phyloP scores from a whole-genome alignment of 2,888 invertebrate genomes.

The Zygothrica quintamaculata region DNA sequence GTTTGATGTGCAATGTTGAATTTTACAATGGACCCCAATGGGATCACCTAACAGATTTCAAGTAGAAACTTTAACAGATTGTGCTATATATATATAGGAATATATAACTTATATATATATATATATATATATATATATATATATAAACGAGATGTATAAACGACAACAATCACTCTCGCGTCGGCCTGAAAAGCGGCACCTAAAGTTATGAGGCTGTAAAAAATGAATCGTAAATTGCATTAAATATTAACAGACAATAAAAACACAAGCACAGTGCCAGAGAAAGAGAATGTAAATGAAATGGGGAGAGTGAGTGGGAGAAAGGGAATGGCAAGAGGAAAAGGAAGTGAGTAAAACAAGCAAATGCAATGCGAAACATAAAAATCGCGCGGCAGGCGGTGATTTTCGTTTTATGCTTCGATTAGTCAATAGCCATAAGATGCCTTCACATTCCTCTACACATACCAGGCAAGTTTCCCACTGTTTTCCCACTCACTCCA shows the following conservation, averaged over 20 bases:
- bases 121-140: too few species aligned
- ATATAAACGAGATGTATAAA: too few species aligned
- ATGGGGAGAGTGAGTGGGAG: not conserved
- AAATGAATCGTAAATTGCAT: constrained; percentile 79
- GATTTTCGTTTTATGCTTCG: constrained; percentile 76
- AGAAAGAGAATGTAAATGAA: not conserved
- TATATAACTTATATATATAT: not conserved
- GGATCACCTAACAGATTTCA: too few species aligned
- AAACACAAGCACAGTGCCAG: constrained; percentile 30
- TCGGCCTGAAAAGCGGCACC: constrained; percentile 9
- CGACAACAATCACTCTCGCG: constrained; percentile 31
- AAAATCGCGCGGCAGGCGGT: constrained; percentile 56
- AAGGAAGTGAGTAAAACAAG: constrained; percentile 13
- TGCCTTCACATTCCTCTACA: constrained; percentile 1
- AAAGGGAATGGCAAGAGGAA: not conserved
- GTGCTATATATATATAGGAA: too few species aligned
- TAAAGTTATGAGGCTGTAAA: constrained; percentile 75
- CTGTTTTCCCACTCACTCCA: not conserved
- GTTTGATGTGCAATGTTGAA: too few species aligned
- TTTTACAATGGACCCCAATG: too few species aligned
- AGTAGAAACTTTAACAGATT: too few species aligned
- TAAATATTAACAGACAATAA: constrained; percentile 80
- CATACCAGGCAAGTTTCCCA: too few species aligned
- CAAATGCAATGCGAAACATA: constrained; percentile 55
- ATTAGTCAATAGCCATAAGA: constrained; percentile 60